A percentile compares a stretch with the other conserved stretches of the same genome.
phyloP scores from a whole-genome alignment of 35 echinoderm and acorn worm genomes.

The Anneissia japonica region DNA sequence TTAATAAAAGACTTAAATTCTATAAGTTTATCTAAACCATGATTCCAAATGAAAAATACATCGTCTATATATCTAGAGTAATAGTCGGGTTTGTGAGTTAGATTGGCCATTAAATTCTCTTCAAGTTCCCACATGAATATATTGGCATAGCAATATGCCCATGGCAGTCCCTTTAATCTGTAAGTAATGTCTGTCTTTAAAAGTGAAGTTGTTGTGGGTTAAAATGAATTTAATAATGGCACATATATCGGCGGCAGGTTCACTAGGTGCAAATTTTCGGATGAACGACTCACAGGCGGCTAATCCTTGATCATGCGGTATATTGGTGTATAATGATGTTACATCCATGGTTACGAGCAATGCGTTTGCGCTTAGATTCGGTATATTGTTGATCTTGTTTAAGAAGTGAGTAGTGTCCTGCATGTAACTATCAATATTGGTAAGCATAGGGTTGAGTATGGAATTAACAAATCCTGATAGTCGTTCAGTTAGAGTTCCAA shows the following conservation, averaged over 20 bases:
- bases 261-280: background rate
- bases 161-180: slow-evolving; percentile 6
- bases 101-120: too few species aligned
- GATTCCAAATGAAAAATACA: too few species aligned
- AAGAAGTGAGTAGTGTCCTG: slow-evolving; percentile 12
- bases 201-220: slow-evolving; percentile 13
- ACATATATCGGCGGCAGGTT: background rate
- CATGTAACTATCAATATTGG: background rate
- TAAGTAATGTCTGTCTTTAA: background rate
- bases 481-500: background rate
- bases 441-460: background rate
- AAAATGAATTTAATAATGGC: slow-evolving; percentile 4
- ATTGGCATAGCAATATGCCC: background rate
- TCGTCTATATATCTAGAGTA: too few species aligned
- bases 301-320: background rate
- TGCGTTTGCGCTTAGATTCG: background rate
- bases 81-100: too few species aligned
- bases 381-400: background rate
- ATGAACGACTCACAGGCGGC: background rate
- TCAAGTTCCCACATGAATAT: background rate
- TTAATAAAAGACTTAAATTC: too few species aligned
- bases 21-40: too few species aligned
- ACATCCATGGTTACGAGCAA: slow-evolving; percentile 29
- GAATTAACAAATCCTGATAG: slow-evolving; percentile 4
- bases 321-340: slow-evolving; percentile 8